Evolutionary conservation across 2,797 vertebrate species (phyloP), one percentile per base, ranked within the genome.

Genomic region (Novumbra hubbsi): DNA sequence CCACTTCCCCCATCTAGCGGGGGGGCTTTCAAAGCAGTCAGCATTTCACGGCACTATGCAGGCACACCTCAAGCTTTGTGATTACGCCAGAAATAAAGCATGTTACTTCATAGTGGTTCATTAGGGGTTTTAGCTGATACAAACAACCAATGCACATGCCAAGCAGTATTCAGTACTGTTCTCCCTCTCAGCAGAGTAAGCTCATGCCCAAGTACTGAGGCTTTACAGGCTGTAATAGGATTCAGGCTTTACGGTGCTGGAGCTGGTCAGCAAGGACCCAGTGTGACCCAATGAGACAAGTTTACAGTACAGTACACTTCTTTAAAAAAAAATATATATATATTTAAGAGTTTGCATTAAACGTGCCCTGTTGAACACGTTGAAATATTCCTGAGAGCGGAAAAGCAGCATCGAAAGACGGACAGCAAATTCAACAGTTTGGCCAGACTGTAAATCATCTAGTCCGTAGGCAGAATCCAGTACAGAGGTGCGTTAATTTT

Each of bases 151-250:
- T 34, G 11, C 70, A 32, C 52, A 38, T 12, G 30, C 14, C 15
- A 27, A 0, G 5, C 15, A n/a, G 8, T 0, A 73, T 49, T 71
- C 81, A 79, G 76, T 75, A 80, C 78, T 73, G 50, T 0, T 45
- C 45, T 81, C 55, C 48, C 75, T 70, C 78, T 34, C 49, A 75
- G 81, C 83, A 75, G 48, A 82, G 78, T 81, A 50, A 81, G 78
- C 81, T 78, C 81, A 81, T 60, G 71, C 76, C 80, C 41, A 12
- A 45, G 41, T 11, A 12, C 41, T 38, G 73, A 65, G 84, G 85
- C 85, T 92, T 90, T 89, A 77, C 72, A 70, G 15, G 60, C 7
- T 50, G 75, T 94, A 93, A 94, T 92, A 87, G 91, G 92, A 93
- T 93, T 93, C 84, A 81, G 78, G 75, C 78, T 64, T 73, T 88